A percentile compares a stretch with the other conserved stretches of the same genome.
Evolutionary conservation across 2,888 invertebrate genomes (phyloP).

Genomic region (Cordilura impudica): DNA sequence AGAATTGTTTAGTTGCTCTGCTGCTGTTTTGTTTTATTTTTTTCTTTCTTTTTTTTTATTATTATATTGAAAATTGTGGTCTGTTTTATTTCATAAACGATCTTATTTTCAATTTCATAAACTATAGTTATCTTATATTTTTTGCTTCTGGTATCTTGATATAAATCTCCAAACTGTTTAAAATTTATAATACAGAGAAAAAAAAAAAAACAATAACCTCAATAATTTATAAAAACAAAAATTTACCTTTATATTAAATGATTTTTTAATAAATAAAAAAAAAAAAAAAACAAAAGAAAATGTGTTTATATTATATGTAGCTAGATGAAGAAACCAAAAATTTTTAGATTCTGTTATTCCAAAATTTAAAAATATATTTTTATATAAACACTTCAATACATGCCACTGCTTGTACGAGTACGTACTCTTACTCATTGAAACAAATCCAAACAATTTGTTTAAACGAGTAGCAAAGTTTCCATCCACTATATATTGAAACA

Average conservation of each 20-base stretch:
- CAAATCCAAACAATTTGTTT: too few species aligned
- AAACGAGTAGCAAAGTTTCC: too few species aligned
- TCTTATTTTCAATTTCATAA: slow-evolving; percentile 43
- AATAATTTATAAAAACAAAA: neutral
- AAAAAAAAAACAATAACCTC: too few species aligned
- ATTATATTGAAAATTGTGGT: slow-evolving; percentile 52
- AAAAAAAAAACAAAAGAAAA: too few species aligned
- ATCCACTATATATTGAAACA: too few species aligned
- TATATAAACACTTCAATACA: too few species aligned
- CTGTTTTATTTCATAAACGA: slow-evolving; percentile 60
- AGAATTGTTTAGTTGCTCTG: slow-evolving; percentile 43
- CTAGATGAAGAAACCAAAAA: too few species aligned
- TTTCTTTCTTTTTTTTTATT: slow-evolving; percentile 14
- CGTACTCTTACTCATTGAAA: too few species aligned
- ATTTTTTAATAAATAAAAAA: neutral
- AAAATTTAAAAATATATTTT: too few species aligned
- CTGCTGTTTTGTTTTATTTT: slow-evolving; percentile 6
- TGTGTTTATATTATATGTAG: too few species aligned
- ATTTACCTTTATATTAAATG: neutral
- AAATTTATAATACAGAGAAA: neutral
- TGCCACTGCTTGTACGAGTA: too few species aligned
- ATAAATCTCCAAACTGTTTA: neutral
- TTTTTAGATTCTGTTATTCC: too few species aligned
- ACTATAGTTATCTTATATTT: slow-evolving; percentile 29
- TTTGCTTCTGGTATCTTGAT: neutral